Evolutionary conservation across 2,888 invertebrate species (phyloP).

Genomic region (Elegia similella): DNA sequence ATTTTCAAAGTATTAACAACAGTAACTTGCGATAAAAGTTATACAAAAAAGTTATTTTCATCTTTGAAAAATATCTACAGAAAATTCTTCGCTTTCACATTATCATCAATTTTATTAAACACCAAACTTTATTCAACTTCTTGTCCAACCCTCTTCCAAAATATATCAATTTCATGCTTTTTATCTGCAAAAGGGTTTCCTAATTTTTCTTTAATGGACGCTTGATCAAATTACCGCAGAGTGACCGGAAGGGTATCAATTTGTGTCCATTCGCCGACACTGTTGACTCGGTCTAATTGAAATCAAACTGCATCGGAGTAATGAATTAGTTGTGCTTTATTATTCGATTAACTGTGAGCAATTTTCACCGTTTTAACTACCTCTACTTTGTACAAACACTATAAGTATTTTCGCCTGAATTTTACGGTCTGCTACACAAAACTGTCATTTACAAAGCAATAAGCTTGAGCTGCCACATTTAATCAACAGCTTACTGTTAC

Average conservation of each 20-base stretch:
- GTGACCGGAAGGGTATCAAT: constrained; percentile 48
- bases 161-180: constrained; percentile 10
- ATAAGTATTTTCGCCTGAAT: not conserved
- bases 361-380: constrained; percentile 21
- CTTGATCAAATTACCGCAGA: constrained; percentile 34
- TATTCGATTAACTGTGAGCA: constrained; percentile 33
- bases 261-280: constrained; percentile 43
- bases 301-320: constrained; percentile 61
- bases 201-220: constrained; percentile 23
- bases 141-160: not conserved
- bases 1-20: no score
- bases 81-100: no score
- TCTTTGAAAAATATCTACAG: no score
- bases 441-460: not conserved
- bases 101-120: not conserved
- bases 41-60: no score
- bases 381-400: constrained; percentile 6
- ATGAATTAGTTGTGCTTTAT: constrained; percentile 47
- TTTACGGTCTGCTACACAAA: not conserved
- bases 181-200: constrained; percentile 2
- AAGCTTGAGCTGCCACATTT: not conserved
- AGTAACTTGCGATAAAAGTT: no score
- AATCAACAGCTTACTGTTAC: not conserved
- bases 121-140: not conserved
- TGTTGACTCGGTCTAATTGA: constrained; percentile 71